Evolutionary conservation across 2,888 invertebrate species (phyloP).

Genomic region (Sinotaia quadrata): DNA sequence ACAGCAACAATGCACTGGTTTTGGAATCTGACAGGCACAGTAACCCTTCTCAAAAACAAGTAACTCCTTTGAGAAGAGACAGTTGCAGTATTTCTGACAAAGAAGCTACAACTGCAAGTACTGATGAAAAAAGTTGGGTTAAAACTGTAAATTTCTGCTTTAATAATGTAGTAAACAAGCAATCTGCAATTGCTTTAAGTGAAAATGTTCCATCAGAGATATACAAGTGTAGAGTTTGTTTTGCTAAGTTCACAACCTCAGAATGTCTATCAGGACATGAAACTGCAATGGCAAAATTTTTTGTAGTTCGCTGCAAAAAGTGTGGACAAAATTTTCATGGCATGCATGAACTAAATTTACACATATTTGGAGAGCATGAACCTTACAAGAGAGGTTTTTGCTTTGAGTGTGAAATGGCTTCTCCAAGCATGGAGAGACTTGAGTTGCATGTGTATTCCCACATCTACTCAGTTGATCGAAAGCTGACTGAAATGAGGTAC

Average conservation of each 20-base stretch:
- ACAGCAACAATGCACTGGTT: too few species aligned
- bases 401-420: constrained; percentile 10
- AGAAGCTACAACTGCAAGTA: too few species aligned
- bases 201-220: constrained; percentile 3
- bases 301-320: background rate
- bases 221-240: constrained; percentile 1
- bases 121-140: too few species aligned
- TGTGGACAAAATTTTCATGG: constrained; percentile 3
- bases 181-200: too few species aligned
- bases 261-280: background rate
- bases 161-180: too few species aligned
- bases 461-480: background rate
- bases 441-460: constrained; percentile 3
- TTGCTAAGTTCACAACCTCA: background rate
- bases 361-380: constrained; percentile 22
- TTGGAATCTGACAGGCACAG: too few species aligned
- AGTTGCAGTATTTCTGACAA: too few species aligned
- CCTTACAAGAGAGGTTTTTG: background rate
- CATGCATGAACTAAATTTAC: constrained; percentile 4
- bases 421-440: background rate
- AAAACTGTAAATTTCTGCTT: too few species aligned
- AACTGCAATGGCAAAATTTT: background rate
- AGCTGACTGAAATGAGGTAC: constrained; percentile 10
- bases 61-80: too few species aligned
- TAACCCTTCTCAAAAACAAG: too few species aligned